Percentiles rank a stretch among this genome's conserved stretches.
Evolutionary conservation across 2,888 invertebrate species (phyloP).

Genomic region (Schizaphis graminum): DNA sequence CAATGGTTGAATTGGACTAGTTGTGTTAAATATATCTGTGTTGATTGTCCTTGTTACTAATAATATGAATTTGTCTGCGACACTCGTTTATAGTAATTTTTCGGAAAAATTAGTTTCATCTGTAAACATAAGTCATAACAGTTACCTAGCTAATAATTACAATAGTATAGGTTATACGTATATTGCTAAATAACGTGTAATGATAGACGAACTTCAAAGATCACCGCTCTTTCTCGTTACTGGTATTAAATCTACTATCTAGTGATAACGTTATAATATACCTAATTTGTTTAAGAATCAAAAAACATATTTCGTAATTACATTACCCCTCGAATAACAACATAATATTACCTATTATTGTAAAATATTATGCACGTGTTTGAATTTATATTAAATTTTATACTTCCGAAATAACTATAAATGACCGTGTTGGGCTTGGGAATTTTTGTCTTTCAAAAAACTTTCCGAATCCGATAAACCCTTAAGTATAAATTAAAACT

Average conservation of each 20-base stretch:
- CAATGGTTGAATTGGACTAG: background rate
- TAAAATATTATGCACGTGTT: background rate
- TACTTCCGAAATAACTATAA: background rate
- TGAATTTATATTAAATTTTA: slow-evolving; percentile 7
- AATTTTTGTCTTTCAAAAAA: slow-evolving; percentile 7
- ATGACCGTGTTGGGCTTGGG: background rate
- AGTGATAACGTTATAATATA: background rate
- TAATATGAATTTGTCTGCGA: background rate
- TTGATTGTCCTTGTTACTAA: background rate
- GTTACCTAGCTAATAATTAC: background rate
- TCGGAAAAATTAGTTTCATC: background rate
- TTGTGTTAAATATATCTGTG: background rate
- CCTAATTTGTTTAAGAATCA: background rate
- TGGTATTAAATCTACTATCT: background rate
- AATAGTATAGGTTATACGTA: background rate
- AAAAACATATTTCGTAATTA: background rate
- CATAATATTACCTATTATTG: background rate
- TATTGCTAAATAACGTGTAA: background rate
- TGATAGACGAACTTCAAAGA: background rate
- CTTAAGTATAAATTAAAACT: slow-evolving; percentile 52
- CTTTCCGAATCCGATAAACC: background rate
- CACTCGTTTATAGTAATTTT: background rate
- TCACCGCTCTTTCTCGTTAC: background rate
- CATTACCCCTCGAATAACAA: background rate
- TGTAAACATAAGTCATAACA: background rate